phyloP scores from a whole-genome alignment of 2,113 vertebrate genomes.

The Symphodus melops region DNA sequence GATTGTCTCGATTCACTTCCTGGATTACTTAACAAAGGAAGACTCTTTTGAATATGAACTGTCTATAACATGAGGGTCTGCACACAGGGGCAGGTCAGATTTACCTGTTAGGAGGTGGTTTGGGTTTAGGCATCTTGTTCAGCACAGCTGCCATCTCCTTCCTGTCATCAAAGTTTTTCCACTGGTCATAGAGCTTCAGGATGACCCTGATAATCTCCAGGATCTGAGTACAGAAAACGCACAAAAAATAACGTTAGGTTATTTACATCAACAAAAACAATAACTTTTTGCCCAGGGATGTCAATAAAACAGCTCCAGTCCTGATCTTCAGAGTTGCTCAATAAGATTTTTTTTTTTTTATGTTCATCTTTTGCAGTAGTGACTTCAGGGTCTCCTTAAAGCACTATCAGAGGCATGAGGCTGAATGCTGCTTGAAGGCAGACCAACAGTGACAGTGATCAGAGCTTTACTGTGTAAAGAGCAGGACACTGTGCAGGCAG shows the following conservation, averaged over 20 bases:
- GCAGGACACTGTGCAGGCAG: too few relatives aligned
- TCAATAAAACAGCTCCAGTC: too few relatives aligned
- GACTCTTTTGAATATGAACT: background rate
- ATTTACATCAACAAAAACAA: background rate
- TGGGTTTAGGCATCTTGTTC: conserved; percentile 99
- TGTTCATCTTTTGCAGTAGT: too few relatives aligned
- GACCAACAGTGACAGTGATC: too few relatives aligned
- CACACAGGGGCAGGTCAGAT: background rate
- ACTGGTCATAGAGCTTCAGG: conserved; percentile 98
- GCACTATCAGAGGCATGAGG: too few relatives aligned
- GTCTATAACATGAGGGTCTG: too few relatives aligned
- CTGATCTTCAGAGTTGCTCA: too few relatives aligned
- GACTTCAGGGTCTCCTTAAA: too few relatives aligned
- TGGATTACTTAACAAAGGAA: background rate
- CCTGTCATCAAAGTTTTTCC: conserved; percentile 99
- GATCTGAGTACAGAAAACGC: conserved; percentile 83
- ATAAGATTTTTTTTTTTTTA: too few relatives aligned
- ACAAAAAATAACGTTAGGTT: background rate
- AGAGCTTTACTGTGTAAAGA: too few relatives aligned
- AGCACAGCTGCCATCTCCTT: conserved; percentile 98
- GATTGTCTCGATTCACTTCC: background rate
- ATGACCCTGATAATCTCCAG: conserved; percentile 99
- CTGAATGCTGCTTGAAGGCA: too few relatives aligned
- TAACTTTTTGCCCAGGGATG: too few relatives aligned
- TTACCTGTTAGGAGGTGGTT: conserved; percentile 98